Percentiles rank a stretch among this genome's conserved stretches.
These are phyloP conservation scores for Deilephila elpenor DNA, from an alignment of 2,888 invertebrate species.

Conservation along the genomic window DNA sequence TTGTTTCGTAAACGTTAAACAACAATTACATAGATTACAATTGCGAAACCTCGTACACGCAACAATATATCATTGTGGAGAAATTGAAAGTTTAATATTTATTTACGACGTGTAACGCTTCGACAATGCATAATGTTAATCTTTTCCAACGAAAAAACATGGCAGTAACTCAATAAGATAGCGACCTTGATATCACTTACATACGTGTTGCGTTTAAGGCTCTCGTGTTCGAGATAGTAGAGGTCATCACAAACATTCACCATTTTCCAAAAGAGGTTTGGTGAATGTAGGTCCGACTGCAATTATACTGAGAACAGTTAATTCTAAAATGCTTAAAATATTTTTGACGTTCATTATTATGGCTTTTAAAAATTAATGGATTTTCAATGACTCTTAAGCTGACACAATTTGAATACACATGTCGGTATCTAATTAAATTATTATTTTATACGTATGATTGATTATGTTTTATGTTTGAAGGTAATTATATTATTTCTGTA, in stretches of 20 bases:
- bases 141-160: conserved; percentile 56
- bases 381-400: too few species aligned
- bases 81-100: conserved; percentile 52
- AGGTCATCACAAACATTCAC: conserved; percentile 23
- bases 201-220: conserved; percentile 30
- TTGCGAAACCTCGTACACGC: conserved; percentile 13
- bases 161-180: conserved; percentile 60
- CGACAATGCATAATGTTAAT: conserved; percentile 56
- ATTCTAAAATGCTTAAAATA: background rate
- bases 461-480: too few species aligned
- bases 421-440: too few species aligned
- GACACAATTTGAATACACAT: too few species aligned
- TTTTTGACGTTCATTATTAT: background rate
- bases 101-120: conserved; percentile 47
- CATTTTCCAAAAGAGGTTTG: conserved; percentile 9
- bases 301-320: background rate
- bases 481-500: too few species aligned
- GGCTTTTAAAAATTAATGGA: background rate
- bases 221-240: conserved; percentile 13
- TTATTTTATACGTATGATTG: too few species aligned
- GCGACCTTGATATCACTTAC: conserved; percentile 39
- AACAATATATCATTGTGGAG: conserved; percentile 39
- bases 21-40: conserved; percentile 27
- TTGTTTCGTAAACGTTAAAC: conserved; percentile 1
- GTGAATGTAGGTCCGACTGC: background rate